A percentile compares a stretch with the other conserved stretches of the same genome.
These are phyloP conservation scores for Rhabditoides inermis DNA, from an alignment of 2,888 invertebrate genomes.

Conservation along the genomic window DNA sequence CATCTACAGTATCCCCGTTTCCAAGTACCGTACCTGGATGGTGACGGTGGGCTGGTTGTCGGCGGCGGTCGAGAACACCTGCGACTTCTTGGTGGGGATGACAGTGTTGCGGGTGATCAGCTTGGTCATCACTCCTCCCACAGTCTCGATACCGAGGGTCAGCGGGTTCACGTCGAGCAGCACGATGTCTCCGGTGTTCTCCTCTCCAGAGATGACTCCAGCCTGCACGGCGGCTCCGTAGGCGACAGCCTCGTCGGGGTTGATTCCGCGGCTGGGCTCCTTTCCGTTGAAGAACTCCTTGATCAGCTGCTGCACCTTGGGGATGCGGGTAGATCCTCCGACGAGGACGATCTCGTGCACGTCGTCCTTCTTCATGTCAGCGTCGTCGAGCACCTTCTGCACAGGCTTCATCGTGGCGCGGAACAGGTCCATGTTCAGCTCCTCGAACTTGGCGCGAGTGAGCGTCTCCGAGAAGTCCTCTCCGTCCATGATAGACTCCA, in stretches of 20 bases:
- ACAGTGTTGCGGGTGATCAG: constrained; percentile 93
- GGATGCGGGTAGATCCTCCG: constrained; percentile 97
- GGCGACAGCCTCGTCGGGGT: constrained; percentile 97
- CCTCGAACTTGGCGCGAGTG: constrained; percentile 83
- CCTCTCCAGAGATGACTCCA: constrained; percentile 91
- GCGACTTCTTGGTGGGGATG: constrained; percentile 96
- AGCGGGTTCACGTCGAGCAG: constrained; percentile 94
- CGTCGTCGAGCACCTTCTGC: constrained; percentile 86
- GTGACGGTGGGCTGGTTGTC: constrained; percentile 99
- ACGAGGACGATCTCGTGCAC: constrained; percentile 97
- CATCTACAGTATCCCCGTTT: background rate
- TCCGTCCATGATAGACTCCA: constrained; percentile 94
- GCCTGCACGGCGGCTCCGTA: constrained; percentile 97
- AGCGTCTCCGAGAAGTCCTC: constrained; percentile 96
- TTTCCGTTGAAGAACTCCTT: constrained; percentile 82
- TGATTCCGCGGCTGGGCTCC: constrained; percentile 76
- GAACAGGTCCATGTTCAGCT: constrained; percentile 56
- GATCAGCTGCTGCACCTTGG: constrained; percentile 71
- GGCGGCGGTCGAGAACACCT: constrained; percentile 96
- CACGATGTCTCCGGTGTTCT: constrained; percentile 75
- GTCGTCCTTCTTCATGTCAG: constrained; percentile 96
- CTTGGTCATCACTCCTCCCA: constrained; percentile 99
- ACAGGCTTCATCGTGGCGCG: constrained; percentile 88
- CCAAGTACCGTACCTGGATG: constrained; percentile 65
- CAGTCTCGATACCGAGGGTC: constrained; percentile 98